Evolutionary conservation across 2,888 invertebrate species (phyloP), one percentile per base, ranked within the genome.

Genomic region (Boloria selene): DNA sequence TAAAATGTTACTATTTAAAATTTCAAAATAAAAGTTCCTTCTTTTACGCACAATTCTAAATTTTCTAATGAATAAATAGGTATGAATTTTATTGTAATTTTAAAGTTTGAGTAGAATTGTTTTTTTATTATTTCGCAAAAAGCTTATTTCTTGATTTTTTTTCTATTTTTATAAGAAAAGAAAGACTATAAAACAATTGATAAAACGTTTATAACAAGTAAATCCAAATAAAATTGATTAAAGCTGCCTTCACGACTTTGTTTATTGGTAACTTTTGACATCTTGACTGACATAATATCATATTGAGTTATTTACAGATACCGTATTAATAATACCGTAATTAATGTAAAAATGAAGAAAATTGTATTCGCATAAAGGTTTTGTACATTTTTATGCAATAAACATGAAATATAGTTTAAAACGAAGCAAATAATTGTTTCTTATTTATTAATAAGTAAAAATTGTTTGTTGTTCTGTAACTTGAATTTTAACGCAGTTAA

Each of bases 271-370:
- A 31, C 7, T 10, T 38, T 10, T 38, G 31, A 10, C 31, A 10
- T 38, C 31, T 38, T 38, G 10, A 38, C 7, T 10, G 1, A 38
- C 10, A 31, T 31, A 31, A 31, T 13, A 26, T 54, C 26, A 49
- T 55, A 62, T 54, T 49, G 26, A 10, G 22, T 13, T 54, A 17
- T 47, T 53, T 47, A 18, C 17, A 50, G 13, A 26, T 14, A 45
- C 18, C 7, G 26, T 56, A 63, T 42, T 49, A 63, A 50, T 63
- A 55, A 13, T n/a, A n/a, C n/a, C n/a, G n/a, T n/a, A n/a, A n/a
- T n/a, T n/a, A n/a, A n/a, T n/a, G n/a, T n/a, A n/a, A n/a, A n/a
- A n/a, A n/a, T n/a, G n/a, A n/a, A 47, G 45, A 47, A 6, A 53
- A 54, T 22, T 13, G 22, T 16, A 22, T n/a, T 16, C 7, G 47